Conservation (phyloP, 2,113 vertebrate genomes). For the Heterotis niloticus region DNA sequence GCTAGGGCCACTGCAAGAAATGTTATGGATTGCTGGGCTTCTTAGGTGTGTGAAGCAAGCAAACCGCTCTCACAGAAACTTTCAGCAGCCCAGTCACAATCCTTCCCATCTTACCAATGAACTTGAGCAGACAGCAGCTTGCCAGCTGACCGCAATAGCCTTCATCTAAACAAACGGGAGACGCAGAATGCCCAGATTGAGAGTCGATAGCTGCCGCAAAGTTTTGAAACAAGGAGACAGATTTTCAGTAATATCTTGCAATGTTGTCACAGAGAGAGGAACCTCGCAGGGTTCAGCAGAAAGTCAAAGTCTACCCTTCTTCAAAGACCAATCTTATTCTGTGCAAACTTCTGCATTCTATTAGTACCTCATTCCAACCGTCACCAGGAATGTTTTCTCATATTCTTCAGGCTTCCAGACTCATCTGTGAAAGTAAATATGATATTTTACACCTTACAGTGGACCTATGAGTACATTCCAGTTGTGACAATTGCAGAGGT, state of each 20-base stretch:
- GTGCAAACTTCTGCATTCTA: slow-evolving; percentile 12
- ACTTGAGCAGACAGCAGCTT: not conserved
- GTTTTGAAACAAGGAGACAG: not conserved
- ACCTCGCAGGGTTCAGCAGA: slow-evolving; percentile 6
- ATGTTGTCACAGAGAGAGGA: slow-evolving; percentile 16
- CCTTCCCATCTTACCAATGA: not conserved
- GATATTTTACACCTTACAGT: no score
- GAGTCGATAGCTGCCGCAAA: no score
- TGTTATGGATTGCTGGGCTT: no score
- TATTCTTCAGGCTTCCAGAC: not conserved
- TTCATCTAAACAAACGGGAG: no score
- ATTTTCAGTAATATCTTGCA: not conserved
- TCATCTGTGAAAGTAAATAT: not conserved
- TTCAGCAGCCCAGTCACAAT: not conserved
- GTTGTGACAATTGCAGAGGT: not conserved
- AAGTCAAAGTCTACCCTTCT: slow-evolving; percentile 4
- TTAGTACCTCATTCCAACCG: not conserved
- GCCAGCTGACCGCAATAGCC: not conserved
- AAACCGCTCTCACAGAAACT: no score
- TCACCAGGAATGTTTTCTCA: slow-evolving; percentile 5
- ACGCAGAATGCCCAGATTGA: no score
- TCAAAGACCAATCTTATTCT: not conserved
- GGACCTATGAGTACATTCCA: no score
- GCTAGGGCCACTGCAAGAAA: no score
- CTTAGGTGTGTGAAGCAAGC: no score